Percentiles rank a stretch among this genome's conserved stretches.
These are phyloP conservation scores for Laupala kohalensis DNA, from an alignment of 1,140 invertebrate species.

Conservation along the genomic window DNA sequence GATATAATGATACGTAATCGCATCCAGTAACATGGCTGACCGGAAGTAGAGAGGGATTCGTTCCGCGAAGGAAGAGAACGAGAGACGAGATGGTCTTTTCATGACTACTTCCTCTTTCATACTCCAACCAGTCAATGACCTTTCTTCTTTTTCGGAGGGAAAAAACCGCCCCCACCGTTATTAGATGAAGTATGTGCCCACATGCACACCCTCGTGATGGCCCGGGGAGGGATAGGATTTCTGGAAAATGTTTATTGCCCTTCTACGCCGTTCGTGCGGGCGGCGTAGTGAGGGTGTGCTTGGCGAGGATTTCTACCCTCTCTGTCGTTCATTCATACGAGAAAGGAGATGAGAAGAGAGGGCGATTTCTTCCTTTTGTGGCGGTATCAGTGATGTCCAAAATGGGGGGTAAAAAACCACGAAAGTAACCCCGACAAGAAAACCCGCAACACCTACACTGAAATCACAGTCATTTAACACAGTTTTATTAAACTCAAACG, in stretches of 20 bases:
- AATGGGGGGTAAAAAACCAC: too few relatives aligned
- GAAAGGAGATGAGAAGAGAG: not conserved
- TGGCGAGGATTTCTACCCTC: not conserved
- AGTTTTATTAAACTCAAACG: too few relatives aligned
- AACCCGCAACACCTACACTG: too few relatives aligned
- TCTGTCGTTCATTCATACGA: not conserved
- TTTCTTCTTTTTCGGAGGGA: not conserved
- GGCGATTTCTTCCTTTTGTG: not conserved
- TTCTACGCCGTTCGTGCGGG: not conserved
- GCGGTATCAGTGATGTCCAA: not conserved
- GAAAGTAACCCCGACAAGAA: too few relatives aligned
- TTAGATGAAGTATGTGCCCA: not conserved
- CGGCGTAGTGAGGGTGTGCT: too few relatives aligned
- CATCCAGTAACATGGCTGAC: not conserved
- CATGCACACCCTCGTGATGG: not conserved
- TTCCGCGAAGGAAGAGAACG: too few relatives aligned
- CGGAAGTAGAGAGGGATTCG: too few relatives aligned
- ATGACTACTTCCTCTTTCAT: not conserved
- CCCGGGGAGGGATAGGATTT: not conserved
- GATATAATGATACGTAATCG: not conserved
- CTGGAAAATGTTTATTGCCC: not conserved
- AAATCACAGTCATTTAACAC: too few relatives aligned
- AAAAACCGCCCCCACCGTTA: not conserved
- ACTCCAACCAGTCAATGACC: not conserved
- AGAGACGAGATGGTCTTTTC: too few relatives aligned